These are phyloP conservation scores for Diorhabda elongata DNA, from an alignment of 1,140 invertebrate species.

Conservation along the genomic window DNA sequence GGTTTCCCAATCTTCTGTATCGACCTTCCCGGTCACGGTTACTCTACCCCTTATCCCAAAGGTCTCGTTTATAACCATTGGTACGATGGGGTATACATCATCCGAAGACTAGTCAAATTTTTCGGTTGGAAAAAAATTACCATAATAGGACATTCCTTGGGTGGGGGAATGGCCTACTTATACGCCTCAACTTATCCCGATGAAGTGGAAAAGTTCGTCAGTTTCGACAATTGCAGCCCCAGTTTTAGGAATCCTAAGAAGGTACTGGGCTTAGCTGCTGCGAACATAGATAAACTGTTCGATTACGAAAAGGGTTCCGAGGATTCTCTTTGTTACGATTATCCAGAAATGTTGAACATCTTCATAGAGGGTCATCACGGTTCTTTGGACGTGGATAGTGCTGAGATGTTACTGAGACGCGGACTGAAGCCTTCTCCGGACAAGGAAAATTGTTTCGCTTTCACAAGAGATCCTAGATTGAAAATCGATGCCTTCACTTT, in stretches of 20 bases:
- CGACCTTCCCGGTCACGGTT: constrained; percentile 78
- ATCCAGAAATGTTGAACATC: constrained; percentile 70
- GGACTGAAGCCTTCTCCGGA: constrained; percentile 12
- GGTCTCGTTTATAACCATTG: constrained; percentile 70
- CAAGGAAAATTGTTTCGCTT: constrained; percentile 55
- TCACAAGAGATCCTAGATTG: constrained; percentile 66
- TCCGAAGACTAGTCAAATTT: constrained; percentile 71
- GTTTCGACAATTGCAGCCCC: constrained; percentile 72
- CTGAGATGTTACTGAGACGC: constrained; percentile 44
- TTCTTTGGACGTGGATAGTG: constrained; percentile 60
- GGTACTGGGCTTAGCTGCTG: constrained; percentile 54
- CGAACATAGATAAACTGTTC: constrained; percentile 61
- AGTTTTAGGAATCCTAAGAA: constrained; percentile 57
- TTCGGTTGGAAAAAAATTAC: constrained; percentile 76
- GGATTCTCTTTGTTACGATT: constrained; percentile 61
- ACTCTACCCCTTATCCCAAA: constrained; percentile 70
- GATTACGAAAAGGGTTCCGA: constrained; percentile 64
- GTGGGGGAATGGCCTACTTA: constrained; percentile 74
- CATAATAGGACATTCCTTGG: constrained; percentile 78
- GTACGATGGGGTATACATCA: constrained; percentile 70
- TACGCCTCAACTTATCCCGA: constrained; percentile 74
- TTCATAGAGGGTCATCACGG: constrained; percentile 67
- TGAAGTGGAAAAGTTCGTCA: constrained; percentile 67
- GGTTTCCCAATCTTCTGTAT: constrained; percentile 63
- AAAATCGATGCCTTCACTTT: constrained; percentile 66